These are phyloP conservation scores for Troglohyphantes excavatus DNA, from an alignment of 2,888 invertebrate genomes.

Conservation along the genomic window DNA sequence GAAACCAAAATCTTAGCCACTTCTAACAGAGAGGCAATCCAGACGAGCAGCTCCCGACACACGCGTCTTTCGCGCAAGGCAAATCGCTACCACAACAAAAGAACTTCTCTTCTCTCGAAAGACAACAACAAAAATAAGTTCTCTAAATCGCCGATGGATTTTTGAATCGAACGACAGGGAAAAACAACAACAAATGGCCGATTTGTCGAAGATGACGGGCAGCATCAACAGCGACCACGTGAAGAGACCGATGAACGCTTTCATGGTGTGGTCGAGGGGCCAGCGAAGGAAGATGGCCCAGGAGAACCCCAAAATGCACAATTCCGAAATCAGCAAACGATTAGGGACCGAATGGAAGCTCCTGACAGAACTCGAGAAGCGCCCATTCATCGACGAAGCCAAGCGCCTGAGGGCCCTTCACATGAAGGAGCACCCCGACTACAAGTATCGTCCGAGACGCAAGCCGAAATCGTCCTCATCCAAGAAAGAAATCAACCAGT, in stretches of 20 bases:
- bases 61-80: not conserved
- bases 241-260: conserved; percentile 98
- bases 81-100: too few relatives aligned
- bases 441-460: conserved; percentile 91
- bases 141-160: too few relatives aligned
- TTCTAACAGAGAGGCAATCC: conserved; percentile 38
- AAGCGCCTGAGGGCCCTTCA: conserved; percentile 96
- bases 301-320: conserved; percentile 99
- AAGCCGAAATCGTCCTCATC: conserved; percentile 86
- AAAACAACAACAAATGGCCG: conserved; percentile 7
- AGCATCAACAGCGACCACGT: conserved; percentile 89
- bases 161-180: not conserved
- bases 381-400: conserved; percentile 99
- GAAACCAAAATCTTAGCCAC: conserved; percentile 23
- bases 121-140: too few relatives aligned
- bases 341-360: conserved; percentile 99
- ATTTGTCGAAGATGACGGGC: conserved; percentile 37
- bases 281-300: conserved; percentile 99
- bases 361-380: conserved; percentile 95
- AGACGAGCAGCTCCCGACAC: conserved; percentile 12
- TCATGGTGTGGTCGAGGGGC: conserved; percentile 99
- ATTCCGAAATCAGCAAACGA: conserved; percentile 98
- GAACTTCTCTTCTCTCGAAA: too few relatives aligned
- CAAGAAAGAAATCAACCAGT: conserved; percentile 25
- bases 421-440: conserved; percentile 95